Evolutionary conservation across 2,113 vertebrate species (phyloP), one percentile per base, ranked within the genome.

Genomic region (Epinephelus lanceolatus): DNA sequence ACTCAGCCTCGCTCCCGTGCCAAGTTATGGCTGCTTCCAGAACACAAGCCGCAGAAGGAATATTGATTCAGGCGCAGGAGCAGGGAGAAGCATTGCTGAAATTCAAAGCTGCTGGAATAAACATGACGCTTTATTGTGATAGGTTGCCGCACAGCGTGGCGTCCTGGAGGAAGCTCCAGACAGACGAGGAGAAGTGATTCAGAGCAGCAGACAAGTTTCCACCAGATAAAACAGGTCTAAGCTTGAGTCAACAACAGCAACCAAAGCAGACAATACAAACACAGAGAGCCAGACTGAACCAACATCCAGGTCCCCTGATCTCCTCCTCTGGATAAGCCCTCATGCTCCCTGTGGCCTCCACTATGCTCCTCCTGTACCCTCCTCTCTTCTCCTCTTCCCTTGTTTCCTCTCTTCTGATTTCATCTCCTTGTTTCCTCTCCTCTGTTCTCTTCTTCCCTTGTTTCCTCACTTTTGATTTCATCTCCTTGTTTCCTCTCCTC

Each of bases 181-280:
- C 53, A 0, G 61, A 19, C 14, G 14, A 51, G 14, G 47, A 61
- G 68, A 23, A 84, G 56, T 1, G 40, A 78, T 30, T 71, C 63
- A 55, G 45, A 81, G 65, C 40, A 13, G 42, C 69, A 74, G 59
- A 72, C 71, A 30, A 65, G 23, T 80, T 81, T 80, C 30, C 23
- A 37, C 0, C 68, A 62, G 69, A 72, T 78, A 86, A 53, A 52
- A 37, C n/a, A 2, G 73, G 84, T 69, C 21, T 71, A 55, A 88
- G 74, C 78, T 78, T 18, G 21, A 79, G 75, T 83, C 84, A 91
- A 87, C 86, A 92, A 78, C 81, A 85, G 42, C 69, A 83, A 59
- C 30, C 68, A 70, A 51, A 69, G 19, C 88, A 86, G 88, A 90
- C 88, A 79, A 62, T 53, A 68, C 87, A 92, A 91, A 92, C 86